Conservation (phyloP, 2,113 vertebrate genomes). For the Rattus rattus region DNA sequence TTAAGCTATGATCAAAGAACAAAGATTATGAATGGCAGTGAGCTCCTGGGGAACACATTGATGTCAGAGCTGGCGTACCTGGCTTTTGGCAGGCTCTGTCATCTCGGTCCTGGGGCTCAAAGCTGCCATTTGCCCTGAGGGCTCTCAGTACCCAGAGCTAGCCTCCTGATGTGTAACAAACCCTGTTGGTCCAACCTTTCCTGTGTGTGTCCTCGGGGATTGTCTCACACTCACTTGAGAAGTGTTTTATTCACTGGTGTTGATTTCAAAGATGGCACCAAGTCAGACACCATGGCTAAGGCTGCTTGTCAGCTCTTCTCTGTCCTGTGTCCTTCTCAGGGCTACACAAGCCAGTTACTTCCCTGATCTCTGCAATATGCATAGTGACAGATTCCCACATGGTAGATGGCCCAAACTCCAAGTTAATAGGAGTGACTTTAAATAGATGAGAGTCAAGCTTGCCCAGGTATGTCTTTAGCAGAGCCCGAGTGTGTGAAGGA, state of each 20-base stretch:
- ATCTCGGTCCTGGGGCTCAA: background rate
- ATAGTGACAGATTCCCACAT: conserved; percentile 20
- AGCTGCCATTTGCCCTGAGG: background rate
- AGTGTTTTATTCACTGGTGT: background rate
- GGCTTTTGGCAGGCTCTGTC: background rate
- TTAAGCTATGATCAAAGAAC: conserved; percentile 62
- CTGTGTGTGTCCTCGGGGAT: background rate
- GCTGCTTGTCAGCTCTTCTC: background rate
- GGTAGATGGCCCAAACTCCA: background rate
- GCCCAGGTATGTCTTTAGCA: background rate
- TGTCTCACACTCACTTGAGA: background rate
- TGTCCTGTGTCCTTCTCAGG: background rate
- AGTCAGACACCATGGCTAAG: background rate
- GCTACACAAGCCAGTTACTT: background rate
- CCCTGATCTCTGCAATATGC: background rate
- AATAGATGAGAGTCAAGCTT: background rate
- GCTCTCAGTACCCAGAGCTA: background rate
- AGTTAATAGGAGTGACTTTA: background rate
- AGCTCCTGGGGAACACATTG: background rate
- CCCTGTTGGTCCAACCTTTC: background rate
- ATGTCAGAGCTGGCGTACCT: rapidly evolving
- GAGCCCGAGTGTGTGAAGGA: conserved; percentile 9
- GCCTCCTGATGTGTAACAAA: background rate
- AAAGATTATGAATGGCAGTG: conserved; percentile 29
- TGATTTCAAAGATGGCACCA: background rate